These are phyloP conservation scores for Orthonyx spaldingii DNA, from an alignment of 2,113 vertebrate genomes.

Conservation along the genomic window DNA sequence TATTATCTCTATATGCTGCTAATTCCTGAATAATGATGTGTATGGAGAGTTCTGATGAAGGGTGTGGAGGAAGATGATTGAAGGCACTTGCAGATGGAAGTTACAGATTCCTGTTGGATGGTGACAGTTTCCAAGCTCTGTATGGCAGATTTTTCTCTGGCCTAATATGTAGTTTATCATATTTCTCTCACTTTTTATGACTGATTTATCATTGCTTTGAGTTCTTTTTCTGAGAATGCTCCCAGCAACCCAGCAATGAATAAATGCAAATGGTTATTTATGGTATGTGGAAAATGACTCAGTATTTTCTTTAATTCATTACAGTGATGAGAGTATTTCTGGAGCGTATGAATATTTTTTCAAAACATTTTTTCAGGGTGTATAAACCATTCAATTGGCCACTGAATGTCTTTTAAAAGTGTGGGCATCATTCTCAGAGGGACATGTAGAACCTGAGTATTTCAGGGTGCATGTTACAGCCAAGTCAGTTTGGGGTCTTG, in stretches of 20 bases:
- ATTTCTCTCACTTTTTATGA: conserved; percentile 43
- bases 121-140: conserved; percentile 39
- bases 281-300: conserved; percentile 6
- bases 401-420: background rate
- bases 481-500: background rate
- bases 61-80: conserved; percentile 39
- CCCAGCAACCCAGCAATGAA: conserved; percentile 18
- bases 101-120: conserved; percentile 31
- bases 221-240: conserved; percentile 18
- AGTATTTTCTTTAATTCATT: conserved; percentile 46
- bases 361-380: background rate
- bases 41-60: background rate
- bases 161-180: conserved; percentile 45
- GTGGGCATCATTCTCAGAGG: background rate
- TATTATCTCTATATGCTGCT: background rate
- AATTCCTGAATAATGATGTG: conserved; percentile 30
- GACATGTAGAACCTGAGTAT: background rate
- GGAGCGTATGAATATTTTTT: background rate
- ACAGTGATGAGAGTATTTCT: background rate
- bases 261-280: conserved; percentile 54
- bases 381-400: background rate
- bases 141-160: conserved; percentile 35
- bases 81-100: conserved; percentile 50
- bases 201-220: conserved; percentile 43
- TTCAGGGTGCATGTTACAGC: background rate